Evolutionary conservation across 2,888 invertebrate species (phyloP).

Genomic region (Eulithis prunata): DNA sequence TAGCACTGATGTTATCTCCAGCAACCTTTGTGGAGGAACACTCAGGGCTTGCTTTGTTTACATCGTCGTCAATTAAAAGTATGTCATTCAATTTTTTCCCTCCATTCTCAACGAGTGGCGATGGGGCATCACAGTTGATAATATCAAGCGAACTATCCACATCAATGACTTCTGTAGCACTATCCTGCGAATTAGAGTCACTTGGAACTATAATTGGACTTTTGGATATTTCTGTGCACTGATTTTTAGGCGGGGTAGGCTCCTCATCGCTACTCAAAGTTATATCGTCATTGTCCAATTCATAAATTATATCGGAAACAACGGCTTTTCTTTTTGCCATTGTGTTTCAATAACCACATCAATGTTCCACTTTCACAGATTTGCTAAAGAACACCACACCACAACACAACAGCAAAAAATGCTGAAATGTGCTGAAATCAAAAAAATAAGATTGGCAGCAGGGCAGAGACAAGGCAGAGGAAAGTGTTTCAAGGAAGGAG

Average conservation of each 20-base stretch:
- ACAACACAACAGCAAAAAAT: neutral
- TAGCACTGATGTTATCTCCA: constrained; percentile 33
- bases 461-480: neutral
- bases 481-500: too few species aligned
- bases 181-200: constrained; percentile 44
- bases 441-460: neutral
- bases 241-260: constrained; percentile 67
- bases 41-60: constrained; percentile 36
- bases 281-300: constrained; percentile 79
- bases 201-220: constrained; percentile 40
- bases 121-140: constrained; percentile 41
- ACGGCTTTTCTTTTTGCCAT: constrained; percentile 78
- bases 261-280: constrained; percentile 77
- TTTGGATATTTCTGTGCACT: constrained; percentile 51
- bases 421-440: constrained; percentile 4
- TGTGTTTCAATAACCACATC: constrained; percentile 18
- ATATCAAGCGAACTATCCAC: constrained; percentile 51
- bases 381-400: neutral
- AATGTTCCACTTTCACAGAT: neutral
- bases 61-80: constrained; percentile 42
- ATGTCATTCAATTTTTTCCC: constrained; percentile 65
- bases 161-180: constrained; percentile 49
- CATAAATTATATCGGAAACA: constrained; percentile 79
- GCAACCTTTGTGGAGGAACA: constrained; percentile 41
- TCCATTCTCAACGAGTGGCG: constrained; percentile 61